Base-by-base conservation (phyloP, 1,140 invertebrate genomes). In the Drosophila saltans region DNA sequence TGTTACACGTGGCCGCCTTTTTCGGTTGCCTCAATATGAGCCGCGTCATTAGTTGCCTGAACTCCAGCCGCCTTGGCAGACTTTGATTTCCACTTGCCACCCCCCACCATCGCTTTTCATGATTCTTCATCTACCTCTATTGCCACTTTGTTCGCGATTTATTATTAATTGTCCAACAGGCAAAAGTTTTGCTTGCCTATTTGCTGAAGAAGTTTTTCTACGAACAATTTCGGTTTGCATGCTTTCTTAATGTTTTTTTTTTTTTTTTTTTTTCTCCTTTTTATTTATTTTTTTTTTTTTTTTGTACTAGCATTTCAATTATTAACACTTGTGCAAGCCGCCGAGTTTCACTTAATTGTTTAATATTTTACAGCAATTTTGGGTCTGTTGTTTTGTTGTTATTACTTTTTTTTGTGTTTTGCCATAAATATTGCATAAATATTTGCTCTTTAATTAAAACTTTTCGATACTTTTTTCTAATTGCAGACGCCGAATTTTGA, bases 361-460 rank as follows among this genome's bases (percentile, higher is more conserved):
- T 62, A 88, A 74, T 74, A 79, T 79, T 77, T 79, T 79, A 72
- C 74, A 77, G 69, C 62, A 64, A 69, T 71, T 80, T 88, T 26
- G 33, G 75, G 45, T 73, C 59, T 43, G 63, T 26, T 66, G 40
- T 59, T 65, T 67, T 63, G 21, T 30, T 69, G 26, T 26, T 41
- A n/a, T 71, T 66, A 40, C 59, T 81, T 43, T 57, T 16, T 36
- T 59, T 43, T 69, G 62, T 70, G 21, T 70, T 43, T 81, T 78
- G 65, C 67, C 64, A 73, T 82, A 81, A 88, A 82, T 82, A 62
- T 72, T 72, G 57, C 78, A 83, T 88, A 88, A 83, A 89, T 83
- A 83, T 83, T 80, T 74, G 40, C 61, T 66, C 69, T 83, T 89
- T 83, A 88, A 89, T 86, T 88, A 83, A 82, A 88, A 83, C 70